Base-by-base conservation (phyloP, 2,888 invertebrate species). In the Polia nebulosa region DNA sequence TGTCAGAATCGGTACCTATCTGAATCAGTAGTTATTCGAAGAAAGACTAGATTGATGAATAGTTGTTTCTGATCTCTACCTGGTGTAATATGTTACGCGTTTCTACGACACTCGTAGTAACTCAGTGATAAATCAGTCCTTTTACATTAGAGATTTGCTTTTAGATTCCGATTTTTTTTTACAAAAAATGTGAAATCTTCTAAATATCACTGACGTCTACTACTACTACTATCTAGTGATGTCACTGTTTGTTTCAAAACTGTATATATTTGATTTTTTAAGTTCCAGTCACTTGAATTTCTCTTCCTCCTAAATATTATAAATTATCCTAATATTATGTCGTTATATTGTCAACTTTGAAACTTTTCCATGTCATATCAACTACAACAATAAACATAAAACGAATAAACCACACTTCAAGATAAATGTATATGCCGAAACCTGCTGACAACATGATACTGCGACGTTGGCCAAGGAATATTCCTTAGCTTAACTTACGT, bases 71-170 rank as follows among this genome's bases (percentile, higher is more conserved):
- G 69, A 56, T 34, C 20, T 49, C 27, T 27, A 57, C 39, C 49
- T 41, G 47, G n/a, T 34, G 56, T 34, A 41, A 68, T 68, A 32
- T 34, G 56, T 68, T 56, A 56, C 17, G 15, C 13, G 20, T 41
- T 68, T 55, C 39, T 41, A 11, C 47, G 32, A 36, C 17, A 55
- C 22, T 65, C 13, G 34, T 1, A 13, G 47, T 49, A 13, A 6
- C 20, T 20, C 56, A 34, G 41, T 68, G 57, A 68, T 69, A 47
- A 25, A 69, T 69, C 20, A 34, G 1, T 27, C 20, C 20, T 39
- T 41, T 68, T 9, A 39, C 36, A 49, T 7, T 2, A 22, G 6
- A 9, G 25, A 25, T 39, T 27, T 34, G 5, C 34, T 20, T 62
- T n/a, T 34, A 13, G 7, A 25, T 20, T 34, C 2, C 8, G 7